These are phyloP conservation scores for Zaprionus africanus DNA, from an alignment of 1,140 invertebrate genomes.

Conservation along the genomic window DNA sequence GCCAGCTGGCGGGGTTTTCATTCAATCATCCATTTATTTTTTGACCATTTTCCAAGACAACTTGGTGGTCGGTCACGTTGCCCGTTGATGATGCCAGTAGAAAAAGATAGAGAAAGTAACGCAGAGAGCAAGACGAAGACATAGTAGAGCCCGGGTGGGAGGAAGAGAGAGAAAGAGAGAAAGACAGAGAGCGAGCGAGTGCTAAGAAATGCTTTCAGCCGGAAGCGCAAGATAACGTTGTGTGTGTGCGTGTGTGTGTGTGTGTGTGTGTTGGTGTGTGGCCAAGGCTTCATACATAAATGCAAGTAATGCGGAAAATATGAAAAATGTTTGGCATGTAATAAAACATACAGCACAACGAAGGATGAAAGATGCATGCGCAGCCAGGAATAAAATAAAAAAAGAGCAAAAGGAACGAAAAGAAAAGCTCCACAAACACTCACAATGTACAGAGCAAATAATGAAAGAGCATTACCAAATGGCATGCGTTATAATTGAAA, in stretches of 20 bases:
- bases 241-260: constrained; percentile 50
- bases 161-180: constrained; percentile 36
- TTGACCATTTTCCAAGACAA: constrained; percentile 82
- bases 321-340: constrained; percentile 81
- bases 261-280: constrained; percentile 38
- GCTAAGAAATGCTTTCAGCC: constrained; percentile 82
- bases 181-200: constrained; percentile 28
- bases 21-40: constrained; percentile 83
- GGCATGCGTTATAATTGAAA: constrained; percentile 75
- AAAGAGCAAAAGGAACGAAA: constrained; percentile 27
- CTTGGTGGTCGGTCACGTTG: constrained; percentile 81
- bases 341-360: constrained; percentile 57
- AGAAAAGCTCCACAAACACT: constrained; percentile 29
- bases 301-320: constrained; percentile 82
- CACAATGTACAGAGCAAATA: constrained; percentile 68
- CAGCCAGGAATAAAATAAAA: constrained; percentile 29
- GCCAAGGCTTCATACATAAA: constrained; percentile 76
- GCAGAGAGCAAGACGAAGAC: constrained; percentile 12
- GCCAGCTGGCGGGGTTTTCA: constrained; percentile 81
- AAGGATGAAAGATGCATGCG: constrained; percentile 39
- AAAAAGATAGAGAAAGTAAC: constrained; percentile 10
- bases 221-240: constrained; percentile 80
- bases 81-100: constrained; percentile 55
- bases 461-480: constrained; percentile 67
- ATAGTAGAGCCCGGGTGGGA: neutral